These are phyloP conservation scores for Cossypha niveicapilla DNA, from an alignment of 2,797 vertebrate genomes.

Conservation along the genomic window DNA sequence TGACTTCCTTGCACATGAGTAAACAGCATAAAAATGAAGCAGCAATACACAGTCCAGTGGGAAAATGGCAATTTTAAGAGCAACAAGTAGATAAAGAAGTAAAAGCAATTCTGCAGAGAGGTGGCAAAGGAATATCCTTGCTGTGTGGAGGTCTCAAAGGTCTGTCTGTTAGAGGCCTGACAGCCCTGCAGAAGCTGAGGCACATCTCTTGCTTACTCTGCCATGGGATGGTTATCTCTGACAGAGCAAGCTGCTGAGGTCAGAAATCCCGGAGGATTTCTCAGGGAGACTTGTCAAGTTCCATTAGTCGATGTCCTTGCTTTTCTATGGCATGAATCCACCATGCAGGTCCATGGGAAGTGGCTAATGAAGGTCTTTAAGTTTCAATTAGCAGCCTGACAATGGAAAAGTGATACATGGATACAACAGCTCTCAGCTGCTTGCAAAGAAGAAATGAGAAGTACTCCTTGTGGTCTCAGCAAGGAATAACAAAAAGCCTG, in stretches of 20 bases:
- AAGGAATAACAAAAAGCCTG: background rate
- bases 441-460: background rate
- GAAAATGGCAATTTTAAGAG: background rate
- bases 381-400: background rate
- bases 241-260: background rate
- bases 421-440: background rate
- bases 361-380: background rate
- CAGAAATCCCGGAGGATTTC: background rate
- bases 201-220: background rate
- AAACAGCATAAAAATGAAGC: background rate
- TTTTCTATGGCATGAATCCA: background rate
- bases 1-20: background rate
- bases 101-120: background rate
- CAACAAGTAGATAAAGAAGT: background rate
- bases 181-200: background rate
- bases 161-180: background rate
- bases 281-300: background rate
- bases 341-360: background rate
- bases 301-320: background rate
- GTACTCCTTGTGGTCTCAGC: background rate
- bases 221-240: background rate
- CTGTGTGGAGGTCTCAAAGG: background rate
- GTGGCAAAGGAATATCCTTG: background rate
- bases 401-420: background rate
- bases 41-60: background rate